A percentile compares a stretch with the other conserved stretches of the same genome.
Conservation (phyloP, 37 sponge, comb jelly and placozoan species). For the Tethya wilhelma region DNA sequence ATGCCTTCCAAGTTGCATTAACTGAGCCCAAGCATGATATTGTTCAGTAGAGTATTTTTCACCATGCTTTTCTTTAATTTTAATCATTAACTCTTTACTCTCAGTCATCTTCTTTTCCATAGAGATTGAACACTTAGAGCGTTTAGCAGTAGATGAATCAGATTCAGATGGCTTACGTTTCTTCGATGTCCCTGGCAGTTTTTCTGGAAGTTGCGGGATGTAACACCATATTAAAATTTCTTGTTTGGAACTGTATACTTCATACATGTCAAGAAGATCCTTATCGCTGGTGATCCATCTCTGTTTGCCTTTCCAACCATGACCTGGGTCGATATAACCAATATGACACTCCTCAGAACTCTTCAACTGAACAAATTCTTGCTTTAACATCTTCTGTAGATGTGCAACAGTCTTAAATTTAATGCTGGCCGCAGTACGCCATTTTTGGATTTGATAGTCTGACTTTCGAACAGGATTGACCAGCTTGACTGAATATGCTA, state of each 20-base stretch:
- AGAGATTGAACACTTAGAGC: conserved; percentile 7
- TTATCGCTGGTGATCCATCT: background rate
- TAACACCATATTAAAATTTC: conserved; percentile 8
- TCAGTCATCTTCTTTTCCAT: conserved; percentile 40
- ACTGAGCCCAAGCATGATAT: conserved; percentile 49
- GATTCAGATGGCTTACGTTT: background rate
- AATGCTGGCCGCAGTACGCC: too few species aligned
- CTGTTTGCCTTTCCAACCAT: conserved; percentile 41
- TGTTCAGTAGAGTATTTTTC: conserved; percentile 27
- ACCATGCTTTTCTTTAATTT: conserved; percentile 26
- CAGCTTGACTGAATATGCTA: too few species aligned
- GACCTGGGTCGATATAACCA: conserved; percentile 43
- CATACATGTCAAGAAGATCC: conserved; percentile 20
- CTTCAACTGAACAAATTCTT: too few species aligned
- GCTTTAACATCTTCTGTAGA: too few species aligned
- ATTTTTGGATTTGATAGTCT: too few species aligned
- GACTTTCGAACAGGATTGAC: too few species aligned
- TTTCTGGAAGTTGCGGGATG: background rate
- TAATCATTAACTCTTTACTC: conserved; percentile 20
- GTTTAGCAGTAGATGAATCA: background rate
- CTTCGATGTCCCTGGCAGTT: background rate
- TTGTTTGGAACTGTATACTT: conserved; percentile 4
- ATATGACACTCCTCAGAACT: background rate
- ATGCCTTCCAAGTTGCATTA: conserved; percentile 39
- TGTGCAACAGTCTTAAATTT: too few species aligned